Evolutionary conservation across 2,888 invertebrate species (phyloP), one percentile per base, ranked within the genome.

Genomic region (Morinoia aosen): DNA sequence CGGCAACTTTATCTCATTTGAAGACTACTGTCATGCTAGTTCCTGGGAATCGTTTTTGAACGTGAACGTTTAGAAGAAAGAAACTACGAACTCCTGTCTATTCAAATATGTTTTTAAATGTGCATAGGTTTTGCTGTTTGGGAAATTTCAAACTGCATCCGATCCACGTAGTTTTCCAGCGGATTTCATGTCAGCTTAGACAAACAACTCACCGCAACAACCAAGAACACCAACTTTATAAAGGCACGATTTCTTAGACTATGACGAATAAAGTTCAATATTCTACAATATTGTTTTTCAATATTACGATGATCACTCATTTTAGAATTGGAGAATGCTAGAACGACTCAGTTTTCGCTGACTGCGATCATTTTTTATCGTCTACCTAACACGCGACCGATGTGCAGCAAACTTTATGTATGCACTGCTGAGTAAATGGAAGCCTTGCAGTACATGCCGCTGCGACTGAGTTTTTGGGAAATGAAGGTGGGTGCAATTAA

Each of bases 201-300:
- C 76, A 7, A 76, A 0, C 76, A 10, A 76, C 25, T 76, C 76
- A 76, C 76, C 25, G 16, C 25, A 76, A 76, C 76, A 76, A 76
- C 25, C 76, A 76, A 25, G 76, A 76, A 76, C 33, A 76, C 25
- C 76, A n/a, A 93, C 33, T 93, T 93, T 57, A 93, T 93, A 93
- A 93, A 93, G 93, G 93, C 93, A 93, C 93, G 48, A 57, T 48
- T 93, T 48, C 93, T 93, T 93, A 93, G 19, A 57, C 93, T 93
- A 93, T 90, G 76, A 76, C 76, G 76, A 76, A 76, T 76, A 76
- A 25, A 33, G 10, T 76, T 76, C 76, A 76, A 76, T 76, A 76
- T 76, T 76, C 76, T 76, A 76, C 76, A 76, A 33, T 33, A 76
- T 76, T 76, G 76, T 76, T 76, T 33, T 76, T 33, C 76, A 76